Percentiles rank a stretch among this genome's conserved stretches.
Conservation (phyloP, 2,888 invertebrate species). For the Falcaria lacertinaria region DNA sequence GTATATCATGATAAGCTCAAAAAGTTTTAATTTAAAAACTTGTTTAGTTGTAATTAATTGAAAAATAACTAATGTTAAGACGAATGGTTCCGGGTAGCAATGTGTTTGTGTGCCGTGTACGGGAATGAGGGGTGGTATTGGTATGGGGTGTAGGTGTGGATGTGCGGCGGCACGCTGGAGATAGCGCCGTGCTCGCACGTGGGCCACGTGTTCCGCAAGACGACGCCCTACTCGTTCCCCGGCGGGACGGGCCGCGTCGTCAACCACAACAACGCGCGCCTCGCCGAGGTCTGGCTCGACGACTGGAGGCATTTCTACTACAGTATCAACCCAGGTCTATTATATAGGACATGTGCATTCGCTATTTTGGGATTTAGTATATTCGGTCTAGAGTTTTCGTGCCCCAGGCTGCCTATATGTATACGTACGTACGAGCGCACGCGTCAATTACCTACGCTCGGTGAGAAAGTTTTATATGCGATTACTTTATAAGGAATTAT, state of each 20-base stretch:
- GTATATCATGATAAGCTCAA: no score
- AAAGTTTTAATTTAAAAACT: no score
- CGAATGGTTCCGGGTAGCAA: constrained; percentile 9
- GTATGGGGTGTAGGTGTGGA: constrained; percentile 89
- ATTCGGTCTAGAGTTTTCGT: background rate
- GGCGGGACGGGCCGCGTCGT: constrained; percentile 98
- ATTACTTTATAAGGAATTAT: no score
- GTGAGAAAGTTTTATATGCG: no score
- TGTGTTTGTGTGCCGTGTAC: constrained; percentile 15
- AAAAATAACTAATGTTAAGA: constrained; percentile 3
- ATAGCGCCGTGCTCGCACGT: constrained; percentile 97
- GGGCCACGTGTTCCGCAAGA: constrained; percentile 98
- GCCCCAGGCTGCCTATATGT: no score
- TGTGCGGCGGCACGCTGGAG: constrained; percentile 97
- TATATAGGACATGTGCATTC: background rate
- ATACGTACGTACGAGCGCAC: no score
- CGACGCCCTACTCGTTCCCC: constrained; percentile 98
- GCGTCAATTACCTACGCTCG: no score
- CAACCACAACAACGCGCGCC: constrained; percentile 98
- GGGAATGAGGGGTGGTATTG: constrained; percentile 20
- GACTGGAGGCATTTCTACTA: constrained; percentile 99
- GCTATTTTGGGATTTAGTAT: constrained; percentile 2
- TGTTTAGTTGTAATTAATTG: no score
- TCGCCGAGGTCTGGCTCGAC: constrained; percentile 99
- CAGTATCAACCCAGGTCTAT: constrained; percentile 96